Evolutionary conservation across 2,888 invertebrate genomes (phyloP), one percentile per base, ranked within the genome.

Genomic region (Tipula unca): DNA sequence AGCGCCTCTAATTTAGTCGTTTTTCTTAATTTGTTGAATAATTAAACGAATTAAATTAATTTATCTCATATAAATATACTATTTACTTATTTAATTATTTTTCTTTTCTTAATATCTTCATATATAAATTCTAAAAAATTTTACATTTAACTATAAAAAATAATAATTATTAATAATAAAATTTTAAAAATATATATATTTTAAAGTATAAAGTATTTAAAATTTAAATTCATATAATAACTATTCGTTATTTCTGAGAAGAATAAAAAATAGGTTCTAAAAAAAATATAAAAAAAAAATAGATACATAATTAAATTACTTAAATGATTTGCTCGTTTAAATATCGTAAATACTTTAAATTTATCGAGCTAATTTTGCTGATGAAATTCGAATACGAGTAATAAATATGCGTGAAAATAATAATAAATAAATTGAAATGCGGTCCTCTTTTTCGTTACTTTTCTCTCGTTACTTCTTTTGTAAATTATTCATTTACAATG

Each of bases 1-100:
- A 6, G 32, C 1, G 32, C 32, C 32, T 32, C 32, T 32, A 4
- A 2, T 32, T 32, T 32, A 4, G 3, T 32, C 6, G 4, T 6
- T 6, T 32, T 32, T 6, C 32, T 1, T 2, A 32, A 32, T 32
- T 32, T 25, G 10, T 69, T 25, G 20, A 13, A 69, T 25, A 69
- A 69, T 25, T 25, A 69, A 69, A 69, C 20, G 0, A 69, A 69
- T 25, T 69, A 25, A 48, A 10, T 69, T 69, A 69, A 69, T 69
- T 25, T 69, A 69, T 69, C 69, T 69, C 69, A 69, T 69, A 69
- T 69, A 69, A 69, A 69, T 69, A 69, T 69, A 69, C 69, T 69
- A 69, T 69, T 69, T 69, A 69, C 69, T 69, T 69, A 69, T 25
- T 69, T 69, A 69, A 69, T 69, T 69, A 69, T 69, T 69, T 69